A percentile compares a stretch with the other conserved stretches of the same genome.
phyloP scores from a whole-genome alignment of 1,140 invertebrate species.

The Nymphalis io region DNA sequence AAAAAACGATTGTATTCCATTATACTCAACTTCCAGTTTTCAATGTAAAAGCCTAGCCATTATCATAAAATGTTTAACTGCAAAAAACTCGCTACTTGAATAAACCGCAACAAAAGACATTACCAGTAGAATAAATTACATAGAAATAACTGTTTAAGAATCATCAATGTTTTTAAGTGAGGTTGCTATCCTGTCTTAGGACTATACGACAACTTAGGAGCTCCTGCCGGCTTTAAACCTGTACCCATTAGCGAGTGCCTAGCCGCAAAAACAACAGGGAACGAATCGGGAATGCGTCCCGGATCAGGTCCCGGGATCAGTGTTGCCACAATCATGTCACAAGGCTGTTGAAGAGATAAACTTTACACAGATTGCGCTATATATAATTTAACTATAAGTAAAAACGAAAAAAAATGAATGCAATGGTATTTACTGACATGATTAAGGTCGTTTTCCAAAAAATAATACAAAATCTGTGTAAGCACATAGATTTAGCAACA shows the following conservation, averaged over 20 bases:
- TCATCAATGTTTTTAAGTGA: constrained; percentile 39
- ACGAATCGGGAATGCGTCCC: constrained; percentile 79
- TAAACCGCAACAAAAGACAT: constrained; percentile 31
- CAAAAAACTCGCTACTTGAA: constrained; percentile 22
- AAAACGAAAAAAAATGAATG: neutral
- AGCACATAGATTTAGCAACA: too few species aligned
- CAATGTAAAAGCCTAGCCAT: neutral
- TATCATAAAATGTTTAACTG: constrained; percentile 13
- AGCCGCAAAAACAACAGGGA: constrained; percentile 78
- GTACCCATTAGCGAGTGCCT: constrained; percentile 75
- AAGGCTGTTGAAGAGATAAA: neutral
- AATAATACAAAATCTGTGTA: too few species aligned
- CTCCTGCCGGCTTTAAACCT: constrained; percentile 62
- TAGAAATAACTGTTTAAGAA: constrained; percentile 40
- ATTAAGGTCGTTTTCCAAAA: too few species aligned
- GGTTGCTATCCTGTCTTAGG: constrained; percentile 36
- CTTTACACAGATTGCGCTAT: neutral
- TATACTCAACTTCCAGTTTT: constrained; percentile 4
- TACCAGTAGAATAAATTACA: constrained; percentile 38
- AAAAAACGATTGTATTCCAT: constrained; percentile 3
- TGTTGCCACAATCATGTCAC: constrained; percentile 47
- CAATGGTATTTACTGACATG: too few species aligned
- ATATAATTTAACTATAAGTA: neutral
- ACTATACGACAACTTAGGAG: constrained; percentile 42
- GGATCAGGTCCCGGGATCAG: constrained; percentile 53